Evolutionary conservation across 2,888 invertebrate species (phyloP).

Genomic region (Sarcophaga caerulescens): DNA sequence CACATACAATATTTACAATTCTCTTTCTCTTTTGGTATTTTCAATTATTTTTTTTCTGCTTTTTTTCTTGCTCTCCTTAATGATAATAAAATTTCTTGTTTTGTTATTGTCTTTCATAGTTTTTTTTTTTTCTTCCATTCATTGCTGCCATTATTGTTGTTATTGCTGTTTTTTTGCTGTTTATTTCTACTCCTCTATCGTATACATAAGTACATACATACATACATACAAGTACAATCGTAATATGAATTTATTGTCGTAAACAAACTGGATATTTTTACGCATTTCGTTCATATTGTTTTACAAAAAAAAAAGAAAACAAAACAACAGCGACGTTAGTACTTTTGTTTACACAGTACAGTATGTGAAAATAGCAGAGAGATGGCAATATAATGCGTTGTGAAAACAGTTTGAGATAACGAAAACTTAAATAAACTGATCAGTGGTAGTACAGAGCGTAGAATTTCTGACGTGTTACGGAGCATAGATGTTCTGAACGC

Average conservation of each 20-base stretch:
- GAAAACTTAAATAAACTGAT: too few relatives aligned
- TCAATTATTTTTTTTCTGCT: background rate
- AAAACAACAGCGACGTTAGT: background rate
- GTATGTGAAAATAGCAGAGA: background rate
- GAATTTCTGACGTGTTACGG: too few relatives aligned
- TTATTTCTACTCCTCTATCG: background rate
- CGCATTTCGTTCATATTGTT: conserved; percentile 18
- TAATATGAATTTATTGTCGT: conserved; percentile 21
- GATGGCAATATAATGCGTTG: background rate
- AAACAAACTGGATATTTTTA: conserved; percentile 44
- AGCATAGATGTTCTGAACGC: too few relatives aligned
- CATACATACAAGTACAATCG: background rate
- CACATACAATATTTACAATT: conserved; percentile 19
- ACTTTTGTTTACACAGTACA: conserved; percentile 8
- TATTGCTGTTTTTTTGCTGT: background rate
- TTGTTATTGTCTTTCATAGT: background rate
- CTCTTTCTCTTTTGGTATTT: background rate
- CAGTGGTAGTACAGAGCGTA: too few relatives aligned
- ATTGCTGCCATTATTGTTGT: background rate
- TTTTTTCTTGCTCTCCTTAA: background rate
- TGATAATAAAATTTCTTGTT: background rate
- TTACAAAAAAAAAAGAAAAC: background rate
- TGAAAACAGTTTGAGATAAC: too few relatives aligned
- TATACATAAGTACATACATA: too few relatives aligned
- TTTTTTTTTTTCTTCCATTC: background rate